Base-by-base conservation (phyloP, 2,797 vertebrate species). In the Australoheros facetus region DNA sequence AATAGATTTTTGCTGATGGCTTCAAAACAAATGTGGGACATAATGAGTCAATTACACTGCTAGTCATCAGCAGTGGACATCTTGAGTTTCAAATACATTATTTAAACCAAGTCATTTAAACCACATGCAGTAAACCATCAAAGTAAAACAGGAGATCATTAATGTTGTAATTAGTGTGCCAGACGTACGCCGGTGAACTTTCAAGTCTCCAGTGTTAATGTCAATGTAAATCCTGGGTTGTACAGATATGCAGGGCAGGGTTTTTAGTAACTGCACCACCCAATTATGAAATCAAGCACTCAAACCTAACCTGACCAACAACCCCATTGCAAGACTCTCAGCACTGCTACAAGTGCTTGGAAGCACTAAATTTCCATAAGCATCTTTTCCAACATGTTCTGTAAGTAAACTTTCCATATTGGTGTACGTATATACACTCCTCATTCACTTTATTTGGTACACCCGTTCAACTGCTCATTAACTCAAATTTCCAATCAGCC, bases 1-100 rank as follows among this genome's bases (percentile, higher is more conserved):
- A 85, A 89, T 64, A 84, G 73, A 87, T 85, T 81, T 81, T 83
- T 85, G 73, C 77, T 86, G 76, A 90, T 88, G 74, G 74, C 71
- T 88, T 78, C 75, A 78, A 90, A 92, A 86, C 83, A 39, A 85
- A 80, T 82, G 75, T 77, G 74, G 16, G 30, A 79, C 73, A 79
- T 58, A 64, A 83, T 74, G 59, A 78, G 73, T 85, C 69, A 81
- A 74, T 81, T 82, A 73, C 34, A 70, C 54, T n/a, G 26, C 54
- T 7, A 56, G 77, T 80, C 66, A 81, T 83, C 64, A n/a, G 59
- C 45, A 55, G 11, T 39, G 26, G 8, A 58, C 37, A 75, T 77
- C 39, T 28, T 28, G 17, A 66, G 5, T 71, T 80, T 69, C 34
- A 64, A 58, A 78, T 26, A 56, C n/a, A n/a, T 83, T 85, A 69